phyloP scores from a whole-genome alignment of 2,113 vertebrate species.

The Sceloporus undulatus region DNA sequence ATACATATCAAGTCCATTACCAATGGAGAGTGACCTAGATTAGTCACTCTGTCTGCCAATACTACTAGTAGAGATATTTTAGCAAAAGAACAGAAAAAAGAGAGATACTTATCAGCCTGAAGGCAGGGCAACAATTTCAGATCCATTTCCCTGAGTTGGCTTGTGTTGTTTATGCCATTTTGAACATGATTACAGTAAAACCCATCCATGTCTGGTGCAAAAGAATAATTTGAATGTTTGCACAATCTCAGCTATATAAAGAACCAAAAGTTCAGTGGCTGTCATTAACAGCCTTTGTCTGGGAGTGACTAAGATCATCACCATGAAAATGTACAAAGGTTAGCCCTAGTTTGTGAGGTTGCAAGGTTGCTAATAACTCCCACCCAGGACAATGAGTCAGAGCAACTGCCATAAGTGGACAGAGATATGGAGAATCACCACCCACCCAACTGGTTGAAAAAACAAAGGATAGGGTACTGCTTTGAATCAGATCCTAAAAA shows the following conservation, averaged over 20 bases:
- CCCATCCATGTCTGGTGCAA: neutral
- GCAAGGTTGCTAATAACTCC: neutral
- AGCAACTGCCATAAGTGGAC: accelerated
- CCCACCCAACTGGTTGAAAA: neutral
- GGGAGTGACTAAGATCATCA: neutral
- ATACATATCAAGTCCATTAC: neutral
- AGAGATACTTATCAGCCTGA: neutral
- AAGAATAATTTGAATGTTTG: slow-evolving; percentile 8
- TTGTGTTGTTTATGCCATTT: neutral
- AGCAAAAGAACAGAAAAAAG: neutral
- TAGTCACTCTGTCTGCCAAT: neutral
- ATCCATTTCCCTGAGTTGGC: neutral
- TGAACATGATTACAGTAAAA: neutral
- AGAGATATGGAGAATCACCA: neutral
- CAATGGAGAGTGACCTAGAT: neutral
- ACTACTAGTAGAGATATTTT: neutral
- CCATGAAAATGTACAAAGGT: neutral
- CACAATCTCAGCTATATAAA: neutral
- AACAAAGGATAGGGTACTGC: neutral
- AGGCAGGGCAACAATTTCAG: neutral
- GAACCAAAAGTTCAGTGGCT: neutral
- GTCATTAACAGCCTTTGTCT: neutral
- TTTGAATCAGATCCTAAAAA: neutral
- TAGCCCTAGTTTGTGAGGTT: neutral
- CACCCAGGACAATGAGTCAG: neutral